These are phyloP conservation scores for Caenorhabditis auriculariae DNA, from an alignment of 2,888 invertebrate species.

Conservation along the genomic window DNA sequence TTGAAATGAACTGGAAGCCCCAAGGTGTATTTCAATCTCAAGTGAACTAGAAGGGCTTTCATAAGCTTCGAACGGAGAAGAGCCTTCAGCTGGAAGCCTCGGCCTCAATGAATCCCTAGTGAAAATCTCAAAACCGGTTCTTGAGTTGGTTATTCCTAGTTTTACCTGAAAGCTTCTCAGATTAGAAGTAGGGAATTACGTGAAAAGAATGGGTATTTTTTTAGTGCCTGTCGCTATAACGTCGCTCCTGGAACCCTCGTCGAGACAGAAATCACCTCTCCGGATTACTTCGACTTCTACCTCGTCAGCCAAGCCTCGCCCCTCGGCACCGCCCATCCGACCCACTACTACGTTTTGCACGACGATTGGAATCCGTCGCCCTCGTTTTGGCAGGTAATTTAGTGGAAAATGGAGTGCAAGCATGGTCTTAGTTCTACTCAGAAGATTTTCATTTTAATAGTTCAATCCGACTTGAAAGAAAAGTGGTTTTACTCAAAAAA, in stretches of 20 bases:
- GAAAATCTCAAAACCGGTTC: too few relatives aligned
- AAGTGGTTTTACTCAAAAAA: not conserved
- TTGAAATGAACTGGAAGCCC: too few relatives aligned
- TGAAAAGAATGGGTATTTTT: too few relatives aligned
- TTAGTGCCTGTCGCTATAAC: too few relatives aligned
- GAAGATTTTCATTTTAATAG: not conserved
- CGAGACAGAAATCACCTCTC: slow-evolving; percentile 42
- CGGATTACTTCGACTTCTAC: slow-evolving; percentile 51
- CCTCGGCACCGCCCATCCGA: slow-evolving; percentile 65
- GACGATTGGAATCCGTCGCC: slow-evolving; percentile 77
- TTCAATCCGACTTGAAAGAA: not conserved
- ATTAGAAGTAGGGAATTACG: too few relatives aligned
- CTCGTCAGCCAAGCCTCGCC: slow-evolving; percentile 51
- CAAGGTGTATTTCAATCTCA: too few relatives aligned
- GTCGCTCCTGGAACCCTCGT: slow-evolving; percentile 53
- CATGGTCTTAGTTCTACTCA: not conserved
- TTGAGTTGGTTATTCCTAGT: too few relatives aligned
- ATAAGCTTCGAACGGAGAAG: too few relatives aligned
- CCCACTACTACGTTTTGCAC: slow-evolving; percentile 81
- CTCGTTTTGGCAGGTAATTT: slow-evolving; percentile 80
- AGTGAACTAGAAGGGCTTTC: too few relatives aligned
- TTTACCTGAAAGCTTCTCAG: too few relatives aligned
- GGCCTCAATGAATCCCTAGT: too few relatives aligned
- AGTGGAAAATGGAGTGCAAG: slow-evolving; percentile 64
- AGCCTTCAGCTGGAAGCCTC: too few relatives aligned